Evolutionary conservation across 2,113 vertebrate species (phyloP).

Genomic region (Acinonyx jubatus): DNA sequence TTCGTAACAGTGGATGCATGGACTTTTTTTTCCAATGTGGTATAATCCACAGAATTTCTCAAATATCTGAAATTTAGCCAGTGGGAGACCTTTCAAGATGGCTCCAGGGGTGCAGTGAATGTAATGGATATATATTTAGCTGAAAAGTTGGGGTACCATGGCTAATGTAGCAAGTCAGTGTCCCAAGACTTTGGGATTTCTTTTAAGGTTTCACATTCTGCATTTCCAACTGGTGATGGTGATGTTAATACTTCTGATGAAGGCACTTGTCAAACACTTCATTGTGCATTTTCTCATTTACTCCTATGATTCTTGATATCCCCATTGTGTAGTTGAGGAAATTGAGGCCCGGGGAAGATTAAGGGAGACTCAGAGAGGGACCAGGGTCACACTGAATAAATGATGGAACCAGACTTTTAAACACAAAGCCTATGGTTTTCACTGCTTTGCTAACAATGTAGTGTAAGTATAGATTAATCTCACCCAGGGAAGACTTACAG

Average conservation of each 20-base stretch:
- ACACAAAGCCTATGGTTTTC: background rate
- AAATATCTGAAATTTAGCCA: constrained; percentile 2
- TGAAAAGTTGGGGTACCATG: background rate
- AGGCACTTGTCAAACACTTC: background rate
- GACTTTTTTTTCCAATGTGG: background rate
- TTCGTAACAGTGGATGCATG: background rate
- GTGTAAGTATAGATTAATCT: background rate
- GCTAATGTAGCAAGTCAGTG: background rate
- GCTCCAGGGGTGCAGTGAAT: background rate
- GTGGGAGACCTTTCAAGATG: background rate
- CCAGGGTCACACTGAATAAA: background rate
- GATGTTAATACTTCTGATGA: background rate
- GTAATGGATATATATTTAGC: background rate
- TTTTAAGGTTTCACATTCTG: background rate
- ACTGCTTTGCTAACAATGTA: background rate
- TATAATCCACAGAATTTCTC: background rate
- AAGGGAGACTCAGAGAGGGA: background rate
- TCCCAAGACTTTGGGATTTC: background rate
- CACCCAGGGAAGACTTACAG: background rate
- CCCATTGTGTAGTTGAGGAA: background rate
- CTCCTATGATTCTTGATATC: background rate
- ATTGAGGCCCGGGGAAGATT: background rate
- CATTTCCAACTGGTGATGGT: background rate
- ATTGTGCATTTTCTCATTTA: background rate
- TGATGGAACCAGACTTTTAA: background rate